Percentiles rank a stretch among this genome's conserved stretches.
Conservation (phyloP, 2,888 invertebrate genomes). For the Oscheius sp. region DNA sequence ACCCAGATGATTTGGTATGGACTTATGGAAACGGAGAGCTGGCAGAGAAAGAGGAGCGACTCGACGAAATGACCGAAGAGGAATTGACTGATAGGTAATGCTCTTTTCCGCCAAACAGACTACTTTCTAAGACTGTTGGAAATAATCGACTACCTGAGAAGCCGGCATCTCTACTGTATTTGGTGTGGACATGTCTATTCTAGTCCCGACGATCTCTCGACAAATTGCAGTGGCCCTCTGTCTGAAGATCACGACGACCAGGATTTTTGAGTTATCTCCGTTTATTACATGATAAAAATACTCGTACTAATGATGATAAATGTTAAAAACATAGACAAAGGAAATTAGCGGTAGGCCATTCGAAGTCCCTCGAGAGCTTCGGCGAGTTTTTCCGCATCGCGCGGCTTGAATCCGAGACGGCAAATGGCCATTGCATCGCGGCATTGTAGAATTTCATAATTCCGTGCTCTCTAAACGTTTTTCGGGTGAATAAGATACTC, state of each 20-base stretch:
- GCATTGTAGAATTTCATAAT: constrained; percentile 13
- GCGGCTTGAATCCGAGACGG: not conserved
- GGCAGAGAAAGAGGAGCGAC: not conserved
- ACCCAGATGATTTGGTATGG: not conserved
- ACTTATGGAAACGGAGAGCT: constrained; percentile 23
- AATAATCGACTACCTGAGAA: constrained; percentile 50
- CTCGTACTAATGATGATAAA: constrained; percentile 2
- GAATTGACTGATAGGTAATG: constrained; percentile 14
- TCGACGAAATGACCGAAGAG: constrained; percentile 26
- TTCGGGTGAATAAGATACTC: not conserved
- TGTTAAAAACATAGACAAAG: not conserved
- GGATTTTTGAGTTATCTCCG: not conserved
- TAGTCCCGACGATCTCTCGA: constrained; percentile 44
- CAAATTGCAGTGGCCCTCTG: constrained; percentile 50
- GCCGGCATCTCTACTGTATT: constrained; percentile 53
- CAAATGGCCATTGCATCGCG: constrained; percentile 4
- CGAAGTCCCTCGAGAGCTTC: constrained; percentile 18
- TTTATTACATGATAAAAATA: not conserved
- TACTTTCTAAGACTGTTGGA: constrained; percentile 42
- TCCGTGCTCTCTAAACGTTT: not conserved
- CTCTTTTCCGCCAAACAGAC: not conserved
- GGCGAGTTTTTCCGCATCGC: not conserved
- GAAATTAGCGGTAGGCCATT: not conserved
- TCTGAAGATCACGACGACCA: constrained; percentile 56
- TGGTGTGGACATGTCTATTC: constrained; percentile 58